phyloP scores from a whole-genome alignment of 2,113 vertebrate genomes.

The Eubucco bourcierii region DNA sequence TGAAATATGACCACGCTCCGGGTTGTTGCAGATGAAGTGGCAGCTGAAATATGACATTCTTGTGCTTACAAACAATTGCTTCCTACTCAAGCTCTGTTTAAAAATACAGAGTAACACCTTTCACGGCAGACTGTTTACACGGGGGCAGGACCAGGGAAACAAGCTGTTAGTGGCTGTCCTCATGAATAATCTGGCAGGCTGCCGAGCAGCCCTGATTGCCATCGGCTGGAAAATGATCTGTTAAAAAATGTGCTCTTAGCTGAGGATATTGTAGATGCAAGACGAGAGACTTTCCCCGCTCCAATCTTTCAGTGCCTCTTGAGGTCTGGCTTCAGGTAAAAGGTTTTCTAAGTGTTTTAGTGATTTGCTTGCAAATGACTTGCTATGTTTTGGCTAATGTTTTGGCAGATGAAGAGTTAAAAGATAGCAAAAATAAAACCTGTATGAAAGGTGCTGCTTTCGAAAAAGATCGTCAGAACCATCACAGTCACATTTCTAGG shows the following conservation, averaged over 20 bases:
- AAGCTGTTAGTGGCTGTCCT: neutral
- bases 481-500: neutral
- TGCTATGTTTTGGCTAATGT: rapidly evolving
- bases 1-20: neutral
- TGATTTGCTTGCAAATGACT: neutral
- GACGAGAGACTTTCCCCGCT: neutral
- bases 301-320: neutral
- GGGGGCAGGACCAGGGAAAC: neutral
- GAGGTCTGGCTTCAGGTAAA: neutral
- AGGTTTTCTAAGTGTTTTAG: neutral
- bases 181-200: neutral
- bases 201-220: neutral
- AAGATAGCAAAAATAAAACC: neutral
- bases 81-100: neutral
- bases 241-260: neutral
- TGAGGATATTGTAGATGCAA: neutral
- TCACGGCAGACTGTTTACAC: neutral
- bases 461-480: neutral
- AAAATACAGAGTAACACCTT: neutral
- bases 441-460: neutral
- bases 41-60: neutral
- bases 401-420: neutral
- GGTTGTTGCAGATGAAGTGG: neutral
- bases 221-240: neutral
- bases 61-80: neutral